Percentiles rank a stretch among this genome's conserved stretches.
Conservation (phyloP, 2,113 vertebrate genomes). For the Poeciliopsis prolifica region DNA sequence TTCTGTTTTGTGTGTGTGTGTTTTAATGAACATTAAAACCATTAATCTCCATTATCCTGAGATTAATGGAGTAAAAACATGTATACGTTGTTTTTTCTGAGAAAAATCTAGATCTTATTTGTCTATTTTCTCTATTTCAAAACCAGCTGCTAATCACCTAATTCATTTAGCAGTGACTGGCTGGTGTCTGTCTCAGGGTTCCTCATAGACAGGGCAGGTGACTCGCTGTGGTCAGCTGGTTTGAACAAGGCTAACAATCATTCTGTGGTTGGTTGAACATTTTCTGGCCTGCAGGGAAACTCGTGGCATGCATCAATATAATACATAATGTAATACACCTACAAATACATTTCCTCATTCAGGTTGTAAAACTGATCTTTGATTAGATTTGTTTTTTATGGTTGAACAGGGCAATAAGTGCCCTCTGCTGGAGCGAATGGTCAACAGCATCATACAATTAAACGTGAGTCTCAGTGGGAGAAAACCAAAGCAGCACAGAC, state of each 20-base stretch:
- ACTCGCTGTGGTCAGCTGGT: background rate
- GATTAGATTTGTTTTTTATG: conserved; percentile 1
- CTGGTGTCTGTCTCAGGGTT: background rate
- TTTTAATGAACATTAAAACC: no score
- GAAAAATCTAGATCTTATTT: background rate
- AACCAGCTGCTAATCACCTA: background rate
- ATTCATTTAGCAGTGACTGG: background rate
- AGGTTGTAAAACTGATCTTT: background rate
- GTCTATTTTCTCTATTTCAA: background rate
- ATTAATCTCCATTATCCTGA: no score
- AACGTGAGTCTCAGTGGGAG: background rate
- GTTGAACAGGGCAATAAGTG: background rate
- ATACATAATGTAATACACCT: no score
- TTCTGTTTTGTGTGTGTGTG: no score
- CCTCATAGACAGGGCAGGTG: background rate
- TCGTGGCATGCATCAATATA: background rate
- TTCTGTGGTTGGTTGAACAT: background rate
- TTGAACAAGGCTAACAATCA: background rate
- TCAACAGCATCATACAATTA: background rate
- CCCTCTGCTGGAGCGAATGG: conserved; percentile 23
- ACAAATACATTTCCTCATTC: background rate
- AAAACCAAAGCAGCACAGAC: background rate
- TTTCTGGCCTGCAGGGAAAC: background rate
- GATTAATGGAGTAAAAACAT: no score
- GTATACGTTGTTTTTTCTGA: background rate